Conservation (phyloP, 2,113 vertebrate genomes). For the Haemorhous mexicanus region DNA sequence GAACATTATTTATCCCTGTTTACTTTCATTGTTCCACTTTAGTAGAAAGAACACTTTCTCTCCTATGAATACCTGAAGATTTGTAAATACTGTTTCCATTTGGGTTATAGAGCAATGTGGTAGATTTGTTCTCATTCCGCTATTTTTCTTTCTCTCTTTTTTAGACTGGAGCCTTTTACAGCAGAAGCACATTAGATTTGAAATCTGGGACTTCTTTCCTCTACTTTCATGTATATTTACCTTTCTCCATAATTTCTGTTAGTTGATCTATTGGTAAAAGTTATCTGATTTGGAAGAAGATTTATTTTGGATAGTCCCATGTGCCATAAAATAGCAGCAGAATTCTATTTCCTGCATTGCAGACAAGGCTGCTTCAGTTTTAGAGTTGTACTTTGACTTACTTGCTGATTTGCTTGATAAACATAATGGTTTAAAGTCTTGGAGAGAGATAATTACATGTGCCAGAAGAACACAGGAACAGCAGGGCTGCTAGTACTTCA, state of each 20-base stretch:
- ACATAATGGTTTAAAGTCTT: neutral
- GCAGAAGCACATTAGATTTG: neutral
- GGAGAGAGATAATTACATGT: constrained; percentile 33
- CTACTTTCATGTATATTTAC: neutral
- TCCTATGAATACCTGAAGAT: neutral
- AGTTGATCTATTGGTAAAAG: constrained; percentile 26
- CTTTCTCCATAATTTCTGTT: constrained; percentile 11
- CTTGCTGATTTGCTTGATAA: constrained; percentile 64
- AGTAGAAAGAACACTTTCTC: neutral
- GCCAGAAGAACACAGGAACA: constrained; percentile 35
- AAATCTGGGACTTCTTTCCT: neutral
- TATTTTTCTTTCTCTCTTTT: neutral
- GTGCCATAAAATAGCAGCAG: constrained; percentile 12
- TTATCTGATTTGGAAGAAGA: constrained; percentile 50
- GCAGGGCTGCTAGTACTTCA: constrained; percentile 30
- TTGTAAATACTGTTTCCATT: neutral
- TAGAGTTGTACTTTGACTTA: constrained; percentile 50
- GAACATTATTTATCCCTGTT: neutral
- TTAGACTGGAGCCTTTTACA: neutral
- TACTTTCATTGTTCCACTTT: neutral
- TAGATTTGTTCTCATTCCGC: neutral
- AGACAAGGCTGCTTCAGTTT: constrained; percentile 47
- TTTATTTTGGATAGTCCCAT: neutral
- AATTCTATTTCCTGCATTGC: constrained; percentile 53
- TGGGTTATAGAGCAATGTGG: neutral